phyloP scores from a whole-genome alignment of 2,113 vertebrate genomes.

The Trichechus manatus region DNA sequence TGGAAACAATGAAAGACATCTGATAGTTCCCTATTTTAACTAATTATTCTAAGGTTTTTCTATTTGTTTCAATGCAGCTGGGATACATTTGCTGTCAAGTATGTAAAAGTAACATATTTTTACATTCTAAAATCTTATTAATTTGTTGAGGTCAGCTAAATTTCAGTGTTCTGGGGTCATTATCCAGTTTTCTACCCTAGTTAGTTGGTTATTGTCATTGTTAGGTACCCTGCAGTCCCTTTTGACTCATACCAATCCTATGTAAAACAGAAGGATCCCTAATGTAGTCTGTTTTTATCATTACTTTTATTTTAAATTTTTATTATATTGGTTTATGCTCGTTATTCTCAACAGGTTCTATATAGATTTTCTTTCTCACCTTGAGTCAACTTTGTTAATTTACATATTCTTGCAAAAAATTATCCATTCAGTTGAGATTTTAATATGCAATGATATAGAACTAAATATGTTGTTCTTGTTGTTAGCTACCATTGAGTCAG shows the following conservation, averaged over 20 bases:
- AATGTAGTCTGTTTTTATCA: not conserved
- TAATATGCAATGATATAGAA: not conserved
- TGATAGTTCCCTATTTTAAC: not conserved
- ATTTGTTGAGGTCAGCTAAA: not conserved
- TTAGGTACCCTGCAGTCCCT: too few species aligned
- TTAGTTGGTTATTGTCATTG: too few species aligned
- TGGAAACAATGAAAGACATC: not conserved
- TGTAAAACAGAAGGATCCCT: not conserved
- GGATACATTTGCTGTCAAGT: not conserved
- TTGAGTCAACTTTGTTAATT: not conserved
- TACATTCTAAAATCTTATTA: not conserved
- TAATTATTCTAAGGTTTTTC: not conserved
- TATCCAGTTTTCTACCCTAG: not conserved
- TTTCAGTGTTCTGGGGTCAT: not conserved
- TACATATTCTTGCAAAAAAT: not conserved
- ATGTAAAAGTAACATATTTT: not conserved
- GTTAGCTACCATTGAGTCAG: too few species aligned
- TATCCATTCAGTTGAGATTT: not conserved
- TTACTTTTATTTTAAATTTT: not conserved
- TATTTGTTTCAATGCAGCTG: not conserved
- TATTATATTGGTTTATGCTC: not conserved
- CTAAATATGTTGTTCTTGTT: not conserved
- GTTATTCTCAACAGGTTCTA: not conserved
- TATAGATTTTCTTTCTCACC: not conserved
- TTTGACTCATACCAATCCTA: too few species aligned